Evolutionary conservation across 92 coral and sea anemone species (phyloP).

Genomic region (Phenganax subtilis): DNA sequence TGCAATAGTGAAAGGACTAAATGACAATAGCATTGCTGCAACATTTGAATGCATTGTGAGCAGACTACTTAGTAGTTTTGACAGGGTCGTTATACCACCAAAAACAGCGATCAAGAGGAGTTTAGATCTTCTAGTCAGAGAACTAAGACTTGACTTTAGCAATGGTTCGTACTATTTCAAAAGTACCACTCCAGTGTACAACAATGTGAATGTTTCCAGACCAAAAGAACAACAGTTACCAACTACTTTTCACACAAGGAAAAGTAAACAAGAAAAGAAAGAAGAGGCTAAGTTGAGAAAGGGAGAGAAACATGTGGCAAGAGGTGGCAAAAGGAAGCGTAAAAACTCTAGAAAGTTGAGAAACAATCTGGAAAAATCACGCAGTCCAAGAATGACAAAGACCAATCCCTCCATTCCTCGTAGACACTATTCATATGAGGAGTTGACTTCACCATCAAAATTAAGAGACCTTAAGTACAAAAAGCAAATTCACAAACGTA

Average conservation of each 20-base stretch:
- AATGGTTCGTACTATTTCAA: conserved; percentile 22
- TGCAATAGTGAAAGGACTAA: conserved; percentile 74
- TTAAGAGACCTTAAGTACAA: neutral
- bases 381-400: neutral
- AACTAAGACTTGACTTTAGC: conserved; percentile 8
- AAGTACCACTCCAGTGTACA: neutral
- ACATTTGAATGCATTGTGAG: conserved; percentile 52
- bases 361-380: conserved; percentile 1
- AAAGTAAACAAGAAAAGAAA: neutral
- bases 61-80: conserved; percentile 26
- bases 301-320: neutral
- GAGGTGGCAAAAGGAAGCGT: neutral
- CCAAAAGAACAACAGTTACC: neutral
- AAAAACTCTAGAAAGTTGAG: neutral
- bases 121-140: conserved; percentile 27
- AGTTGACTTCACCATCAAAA: neutral
- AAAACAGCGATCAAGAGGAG: conserved; percentile 14
- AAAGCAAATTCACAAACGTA: conserved; percentile 18
- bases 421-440: conserved; percentile 10
- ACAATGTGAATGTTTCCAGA: neutral
- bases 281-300: neutral
- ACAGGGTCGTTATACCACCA: conserved; percentile 33
- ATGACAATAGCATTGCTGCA: conserved; percentile 59
- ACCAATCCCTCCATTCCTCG: conserved; percentile 8
- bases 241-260: neutral